Conservation (phyloP, 1,140 invertebrate species). For the Drosophila melanica region DNA sequence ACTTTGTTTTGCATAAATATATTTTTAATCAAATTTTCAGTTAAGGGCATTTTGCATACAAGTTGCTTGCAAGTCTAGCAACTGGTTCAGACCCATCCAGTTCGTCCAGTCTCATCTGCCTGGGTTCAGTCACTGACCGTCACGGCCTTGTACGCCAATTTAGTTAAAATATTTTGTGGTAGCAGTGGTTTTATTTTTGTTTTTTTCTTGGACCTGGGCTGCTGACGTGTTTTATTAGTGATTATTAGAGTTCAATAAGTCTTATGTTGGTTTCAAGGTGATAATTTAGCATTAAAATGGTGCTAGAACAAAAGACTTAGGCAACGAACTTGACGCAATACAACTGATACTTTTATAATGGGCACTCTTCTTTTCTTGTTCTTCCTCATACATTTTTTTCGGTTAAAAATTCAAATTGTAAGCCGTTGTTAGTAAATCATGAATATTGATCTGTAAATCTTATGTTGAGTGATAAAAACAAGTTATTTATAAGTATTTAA, state of each 20-base stretch:
- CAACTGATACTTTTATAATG: constrained; percentile 15
- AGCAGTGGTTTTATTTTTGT: constrained; percentile 28
- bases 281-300: constrained; percentile 56
- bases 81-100: constrained; percentile 25
- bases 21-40: constrained; percentile 18
- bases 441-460: constrained; percentile 1
- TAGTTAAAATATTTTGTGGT: constrained; percentile 62
- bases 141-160: constrained; percentile 58
- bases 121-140: constrained; percentile 66
- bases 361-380: not conserved
- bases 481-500: not conserved
- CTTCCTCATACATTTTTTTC: not conserved
- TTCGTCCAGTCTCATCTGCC: constrained; percentile 20
- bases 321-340: constrained; percentile 54
- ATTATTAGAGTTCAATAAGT: constrained; percentile 49
- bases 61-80: not conserved
- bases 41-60: constrained; percentile 52
- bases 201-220: constrained; percentile 19
- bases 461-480: not conserved
- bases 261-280: constrained; percentile 52
- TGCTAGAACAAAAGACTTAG: constrained; percentile 75
- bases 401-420: not conserved
- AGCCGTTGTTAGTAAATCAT: not conserved
- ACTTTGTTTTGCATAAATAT: constrained; percentile 37
- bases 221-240: constrained; percentile 31